Percentiles rank a stretch among this genome's conserved stretches.
phyloP scores from a whole-genome alignment of 1,140 invertebrate species.

The Tetramorium simillimum region DNA sequence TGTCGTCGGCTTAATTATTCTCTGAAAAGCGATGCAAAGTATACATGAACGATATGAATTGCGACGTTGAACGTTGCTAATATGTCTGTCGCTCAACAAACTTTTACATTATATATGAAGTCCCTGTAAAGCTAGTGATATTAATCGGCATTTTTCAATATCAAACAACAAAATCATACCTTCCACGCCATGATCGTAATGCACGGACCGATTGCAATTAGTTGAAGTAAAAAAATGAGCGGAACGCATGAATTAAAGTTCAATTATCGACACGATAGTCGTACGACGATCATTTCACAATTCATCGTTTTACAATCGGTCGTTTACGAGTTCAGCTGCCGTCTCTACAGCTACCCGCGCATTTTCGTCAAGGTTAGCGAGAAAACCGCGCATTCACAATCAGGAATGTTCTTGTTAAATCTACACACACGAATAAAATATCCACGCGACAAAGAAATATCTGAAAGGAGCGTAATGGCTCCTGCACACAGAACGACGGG shows the following conservation, averaged over 20 bases:
- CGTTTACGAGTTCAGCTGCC: neutral
- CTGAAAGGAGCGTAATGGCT: too few relatives aligned
- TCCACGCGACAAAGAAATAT: too few relatives aligned
- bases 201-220: neutral
- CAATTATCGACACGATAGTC: neutral
- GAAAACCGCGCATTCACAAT: neutral
- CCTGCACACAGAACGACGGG: too few relatives aligned
- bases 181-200: neutral
- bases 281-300: neutral
- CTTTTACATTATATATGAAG: neutral
- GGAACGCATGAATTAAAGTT: neutral
- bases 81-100: neutral
- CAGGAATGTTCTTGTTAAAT: neutral
- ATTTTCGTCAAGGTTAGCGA: neutral
- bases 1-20: neutral
- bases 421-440: too few relatives aligned
- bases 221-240: neutral
- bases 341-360: neutral
- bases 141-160: neutral
- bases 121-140: neutral
- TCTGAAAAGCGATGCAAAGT: conserved; percentile 32
- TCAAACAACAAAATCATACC: neutral
- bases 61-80: neutral
- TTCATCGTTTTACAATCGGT: neutral
- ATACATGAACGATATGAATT: neutral